phyloP scores from a whole-genome alignment of 2,888 invertebrate genomes.

The Cephus pulcher region DNA sequence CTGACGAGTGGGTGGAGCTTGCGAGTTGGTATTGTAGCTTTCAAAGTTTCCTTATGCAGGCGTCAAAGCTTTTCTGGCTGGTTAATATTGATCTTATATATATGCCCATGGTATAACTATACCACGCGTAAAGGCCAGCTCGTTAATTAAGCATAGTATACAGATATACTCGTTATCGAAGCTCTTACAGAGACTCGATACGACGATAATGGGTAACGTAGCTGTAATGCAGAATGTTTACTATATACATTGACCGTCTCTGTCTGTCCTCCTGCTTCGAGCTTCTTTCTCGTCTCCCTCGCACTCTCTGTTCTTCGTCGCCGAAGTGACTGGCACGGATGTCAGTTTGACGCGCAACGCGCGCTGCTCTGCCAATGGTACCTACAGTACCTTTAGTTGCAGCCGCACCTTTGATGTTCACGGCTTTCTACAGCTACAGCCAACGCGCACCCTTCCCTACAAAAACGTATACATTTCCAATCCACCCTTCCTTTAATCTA shows the following conservation, averaged over 20 bases:
- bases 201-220: not conserved
- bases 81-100: not conserved
- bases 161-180: not conserved
- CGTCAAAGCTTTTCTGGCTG: not conserved
- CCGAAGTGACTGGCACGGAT: not conserved
- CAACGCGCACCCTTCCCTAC: not conserved
- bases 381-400: not conserved
- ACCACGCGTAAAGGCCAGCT: not conserved
- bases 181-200: not conserved
- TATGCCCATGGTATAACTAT: not conserved
- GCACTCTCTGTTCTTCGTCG: not conserved
- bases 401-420: not conserved
- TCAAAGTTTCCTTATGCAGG: not conserved
- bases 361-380: not conserved
- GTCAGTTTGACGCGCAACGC: not conserved
- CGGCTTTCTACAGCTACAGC: not conserved
- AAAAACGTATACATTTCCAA: not conserved
- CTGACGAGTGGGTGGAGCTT: not conserved
- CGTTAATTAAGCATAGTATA: not conserved
- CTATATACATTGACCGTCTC: not conserved
- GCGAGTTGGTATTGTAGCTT: not conserved
- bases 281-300: not conserved
- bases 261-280: not conserved
- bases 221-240: not conserved
- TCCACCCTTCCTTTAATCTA: not conserved